Conservation (phyloP, 2,113 vertebrate species). For the Hippocampus zosterae region DNA sequence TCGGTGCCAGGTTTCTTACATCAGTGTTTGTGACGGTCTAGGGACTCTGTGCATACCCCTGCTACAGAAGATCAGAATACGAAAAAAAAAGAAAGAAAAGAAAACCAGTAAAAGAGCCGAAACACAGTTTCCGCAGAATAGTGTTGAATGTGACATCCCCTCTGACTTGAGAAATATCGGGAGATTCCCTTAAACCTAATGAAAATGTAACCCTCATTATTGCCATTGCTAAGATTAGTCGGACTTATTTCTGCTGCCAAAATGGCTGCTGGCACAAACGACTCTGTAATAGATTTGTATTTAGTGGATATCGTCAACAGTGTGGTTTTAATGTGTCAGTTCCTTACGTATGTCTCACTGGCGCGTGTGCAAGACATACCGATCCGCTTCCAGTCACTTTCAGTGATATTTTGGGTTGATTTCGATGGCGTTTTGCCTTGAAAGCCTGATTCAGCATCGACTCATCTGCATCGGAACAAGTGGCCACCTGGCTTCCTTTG, state of each 20-base stretch:
- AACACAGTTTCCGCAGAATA: no score
- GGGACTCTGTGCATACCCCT: no score
- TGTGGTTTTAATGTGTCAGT: background rate
- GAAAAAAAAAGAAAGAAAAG: no score
- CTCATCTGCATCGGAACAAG: conserved; percentile 47
- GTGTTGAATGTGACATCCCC: no score
- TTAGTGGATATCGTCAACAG: background rate
- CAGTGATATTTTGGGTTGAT: conserved; percentile 2
- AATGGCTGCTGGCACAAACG: background rate
- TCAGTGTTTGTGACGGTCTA: no score
- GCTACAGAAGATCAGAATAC: no score
- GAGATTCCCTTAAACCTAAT: no score
- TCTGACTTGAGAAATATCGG: no score
- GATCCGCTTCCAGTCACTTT: background rate
- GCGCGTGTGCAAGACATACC: background rate
- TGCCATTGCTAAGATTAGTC: background rate
- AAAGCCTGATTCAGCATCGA: conserved; percentile 22
- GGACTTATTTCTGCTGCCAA: background rate
- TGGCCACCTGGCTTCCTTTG: conserved; percentile 56
- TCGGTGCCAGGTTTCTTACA: no score
- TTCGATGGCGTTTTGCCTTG: background rate
- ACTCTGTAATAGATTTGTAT: background rate
- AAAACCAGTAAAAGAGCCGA: no score
- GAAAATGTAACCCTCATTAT: background rate
- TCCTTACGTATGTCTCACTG: background rate